Base-by-base conservation (phyloP, 23 tunicate species). In the Botrylloides violaceus region DNA sequence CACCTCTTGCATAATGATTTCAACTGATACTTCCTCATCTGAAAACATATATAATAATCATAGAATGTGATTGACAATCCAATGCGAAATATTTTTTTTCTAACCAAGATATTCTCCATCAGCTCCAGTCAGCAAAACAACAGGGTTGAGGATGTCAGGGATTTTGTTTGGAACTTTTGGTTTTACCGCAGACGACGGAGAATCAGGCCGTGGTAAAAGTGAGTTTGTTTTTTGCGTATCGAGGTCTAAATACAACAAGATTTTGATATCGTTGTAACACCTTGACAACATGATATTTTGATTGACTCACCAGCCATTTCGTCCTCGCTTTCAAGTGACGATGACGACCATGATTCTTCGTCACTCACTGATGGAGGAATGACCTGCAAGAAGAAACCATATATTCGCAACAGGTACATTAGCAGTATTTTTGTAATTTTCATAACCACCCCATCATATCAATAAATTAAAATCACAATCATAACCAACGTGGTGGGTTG, bases 331-430 rank as follows among this genome's bases (percentile, higher is more conserved):
- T 68, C 74, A 37, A 56, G 26, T 4, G 74, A 68, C 36, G 58
- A 36, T 12, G 74, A 35, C 9, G 74, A 68, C 74, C 74, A 77
- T 3, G 83, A 78, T 38, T 81, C 83, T 27, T 74, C 84, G 25
- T 85, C 94, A 21, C 64, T 74, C 2, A 66, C 79, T 20, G 75
- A 26, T 2, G 84, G 78, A 33, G 94, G 94, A 79, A 36, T 72
- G 18, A 77, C 34, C 89, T 83, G 33, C 36, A 76, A 36, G 29
- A 7, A 15, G 53, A 43, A 43, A 15, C 53, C 53, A 9, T 43
- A 43, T 43, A 43, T 43, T 43, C n/a, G n/a, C n/a, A n/a, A n/a
- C n/a, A n/a, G n/a, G n/a, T n/a, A n/a, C n/a, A n/a, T n/a, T n/a
- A n/a, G n/a, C n/a, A n/a, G n/a, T n/a, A n/a, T n/a, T n/a, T n/a